phyloP scores from a whole-genome alignment of 2,888 invertebrate genomes.

The Trachelus stipa region DNA sequence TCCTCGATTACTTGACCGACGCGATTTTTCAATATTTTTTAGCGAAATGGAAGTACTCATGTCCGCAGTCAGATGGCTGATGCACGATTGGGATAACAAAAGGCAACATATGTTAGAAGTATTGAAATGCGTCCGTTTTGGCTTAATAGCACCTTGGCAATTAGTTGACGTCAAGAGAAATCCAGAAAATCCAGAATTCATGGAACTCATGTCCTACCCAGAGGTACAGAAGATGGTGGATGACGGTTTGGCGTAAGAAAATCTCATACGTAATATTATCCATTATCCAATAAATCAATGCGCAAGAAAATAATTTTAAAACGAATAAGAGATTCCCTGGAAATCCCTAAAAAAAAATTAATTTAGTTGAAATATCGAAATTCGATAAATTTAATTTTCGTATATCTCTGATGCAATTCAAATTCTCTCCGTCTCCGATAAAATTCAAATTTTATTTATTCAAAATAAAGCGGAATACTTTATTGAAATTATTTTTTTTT shows the following conservation, averaged over 20 bases:
- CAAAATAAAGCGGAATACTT: neutral
- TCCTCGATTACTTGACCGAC: neutral
- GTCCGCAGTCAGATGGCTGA: constrained; percentile 84
- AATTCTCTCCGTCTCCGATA: no score
- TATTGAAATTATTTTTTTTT: neutral
- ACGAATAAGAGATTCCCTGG: neutral
- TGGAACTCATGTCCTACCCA: constrained; percentile 75
- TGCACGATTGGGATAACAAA: constrained; percentile 77
- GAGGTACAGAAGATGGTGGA: constrained; percentile 83
- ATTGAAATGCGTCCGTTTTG: constrained; percentile 80
- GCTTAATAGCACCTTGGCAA: constrained; percentile 84
- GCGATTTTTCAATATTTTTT: constrained; percentile 23
- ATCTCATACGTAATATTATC: neutral
- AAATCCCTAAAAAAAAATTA: neutral
- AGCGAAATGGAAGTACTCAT: constrained; percentile 83
- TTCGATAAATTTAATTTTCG: neutral
- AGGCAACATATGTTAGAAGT: constrained; percentile 72
- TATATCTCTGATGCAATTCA: neutral
- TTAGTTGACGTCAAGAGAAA: constrained; percentile 82
- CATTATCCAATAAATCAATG: neutral
- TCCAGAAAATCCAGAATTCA: constrained; percentile 78
- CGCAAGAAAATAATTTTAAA: neutral
- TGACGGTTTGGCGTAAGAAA: constrained; percentile 80
- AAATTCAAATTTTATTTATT: neutral
- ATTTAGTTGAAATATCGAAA: neutral